Percentiles rank a stretch among this genome's conserved stretches.
Evolutionary conservation across 2,797 vertebrate species (phyloP).

Genomic region (Protonibea diacanthus): DNA sequence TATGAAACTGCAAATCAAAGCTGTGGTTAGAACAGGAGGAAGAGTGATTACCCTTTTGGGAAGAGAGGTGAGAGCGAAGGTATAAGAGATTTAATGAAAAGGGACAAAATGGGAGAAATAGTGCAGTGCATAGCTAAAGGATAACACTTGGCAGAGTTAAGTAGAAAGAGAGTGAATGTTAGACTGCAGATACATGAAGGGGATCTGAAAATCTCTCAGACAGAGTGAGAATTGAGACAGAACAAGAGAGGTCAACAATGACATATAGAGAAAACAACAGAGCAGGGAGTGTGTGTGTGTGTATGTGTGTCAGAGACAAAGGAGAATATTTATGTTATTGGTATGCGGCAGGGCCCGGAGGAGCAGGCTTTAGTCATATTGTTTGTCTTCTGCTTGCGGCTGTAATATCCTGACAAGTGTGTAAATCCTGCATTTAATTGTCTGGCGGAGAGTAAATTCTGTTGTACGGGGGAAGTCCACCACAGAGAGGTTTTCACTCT

Average conservation of each 20-base stretch:
- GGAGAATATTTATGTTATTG: constrained; percentile 49
- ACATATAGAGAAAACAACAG: constrained; percentile 20
- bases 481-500: neutral
- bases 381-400: constrained; percentile 44
- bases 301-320: neutral
- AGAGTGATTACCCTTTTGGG: constrained; percentile 25
- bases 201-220: neutral
- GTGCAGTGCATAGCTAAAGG: neutral
- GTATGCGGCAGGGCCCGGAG: constrained; percentile 24
- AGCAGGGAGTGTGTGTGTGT: neutral
- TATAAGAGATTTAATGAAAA: constrained; percentile 14
- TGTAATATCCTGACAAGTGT: constrained; percentile 43
- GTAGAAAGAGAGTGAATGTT: neutral
- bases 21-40: neutral
- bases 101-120: constrained; percentile 6
- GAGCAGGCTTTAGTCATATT: constrained; percentile 29
- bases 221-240: neutral
- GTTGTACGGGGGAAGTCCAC: constrained; percentile 5
- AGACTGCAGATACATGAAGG: neutral
- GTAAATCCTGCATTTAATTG: constrained; percentile 63
- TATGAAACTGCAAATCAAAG: constrained; percentile 48
- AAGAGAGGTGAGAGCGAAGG: constrained; percentile 18
- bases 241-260: constrained; percentile 29
- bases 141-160: neutral
- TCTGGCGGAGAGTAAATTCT: constrained; percentile 26